phyloP scores from a whole-genome alignment of 2,797 vertebrate genomes.

The Anomalospiza imberbis region DNA sequence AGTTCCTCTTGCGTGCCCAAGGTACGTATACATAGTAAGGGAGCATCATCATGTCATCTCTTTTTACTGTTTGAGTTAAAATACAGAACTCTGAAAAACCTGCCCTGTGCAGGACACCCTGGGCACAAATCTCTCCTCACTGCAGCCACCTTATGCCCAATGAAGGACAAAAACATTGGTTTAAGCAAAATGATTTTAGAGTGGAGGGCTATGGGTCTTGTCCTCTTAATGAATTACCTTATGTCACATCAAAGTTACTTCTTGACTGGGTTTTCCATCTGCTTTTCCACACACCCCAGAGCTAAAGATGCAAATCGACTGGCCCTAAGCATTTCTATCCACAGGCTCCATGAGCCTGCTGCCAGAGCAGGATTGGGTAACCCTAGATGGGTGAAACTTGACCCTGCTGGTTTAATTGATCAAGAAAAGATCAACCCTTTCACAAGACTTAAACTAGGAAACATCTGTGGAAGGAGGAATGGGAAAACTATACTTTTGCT shows the following conservation, averaged over 20 bases:
- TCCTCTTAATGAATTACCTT: background rate
- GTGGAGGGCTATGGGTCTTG: background rate
- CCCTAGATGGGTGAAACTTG: background rate
- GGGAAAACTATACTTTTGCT: background rate
- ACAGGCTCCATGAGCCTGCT: background rate
- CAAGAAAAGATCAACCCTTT: background rate
- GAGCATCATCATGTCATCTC: background rate
- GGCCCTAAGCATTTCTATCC: background rate
- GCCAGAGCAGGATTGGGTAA: background rate
- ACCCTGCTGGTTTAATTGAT: background rate
- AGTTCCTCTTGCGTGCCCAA: background rate
- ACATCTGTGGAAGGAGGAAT: background rate
- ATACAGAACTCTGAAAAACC: background rate
- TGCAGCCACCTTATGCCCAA: background rate
- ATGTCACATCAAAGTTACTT: background rate
- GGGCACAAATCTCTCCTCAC: background rate
- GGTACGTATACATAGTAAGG: background rate
- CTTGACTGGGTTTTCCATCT: background rate
- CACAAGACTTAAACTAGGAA: background rate
- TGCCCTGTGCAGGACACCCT: background rate
- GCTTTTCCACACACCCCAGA: rapidly evolving
- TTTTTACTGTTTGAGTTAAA: background rate
- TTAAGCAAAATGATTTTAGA: background rate
- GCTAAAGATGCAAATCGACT: background rate
- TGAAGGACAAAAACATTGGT: rapidly evolving